phyloP scores from a whole-genome alignment of 2,888 invertebrate genomes.

The Drosophila yooni region DNA sequence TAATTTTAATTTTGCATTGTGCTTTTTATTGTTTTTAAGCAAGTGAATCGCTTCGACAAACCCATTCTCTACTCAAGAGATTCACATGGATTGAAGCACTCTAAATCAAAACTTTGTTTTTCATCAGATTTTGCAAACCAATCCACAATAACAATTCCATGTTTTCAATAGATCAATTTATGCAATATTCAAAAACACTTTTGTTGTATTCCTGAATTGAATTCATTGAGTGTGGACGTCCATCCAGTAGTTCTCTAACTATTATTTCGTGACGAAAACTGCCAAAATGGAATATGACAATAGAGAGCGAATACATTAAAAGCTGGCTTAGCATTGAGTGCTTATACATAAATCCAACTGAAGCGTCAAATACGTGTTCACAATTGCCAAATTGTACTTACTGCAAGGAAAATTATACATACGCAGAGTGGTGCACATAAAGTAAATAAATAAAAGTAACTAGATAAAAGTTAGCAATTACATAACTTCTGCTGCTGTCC shows the following conservation, averaged over 20 bases:
- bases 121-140: neutral
- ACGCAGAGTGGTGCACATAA: conserved; percentile 19
- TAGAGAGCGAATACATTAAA: conserved; percentile 22
- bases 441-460: neutral
- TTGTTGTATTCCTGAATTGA: neutral
- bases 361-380: conserved; percentile 8
- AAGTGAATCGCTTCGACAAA: neutral
- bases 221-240: neutral
- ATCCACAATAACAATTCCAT: neutral
- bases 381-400: conserved; percentile 1
- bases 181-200: conserved; percentile 10
- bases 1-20: neutral
- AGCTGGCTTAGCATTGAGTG: neutral
- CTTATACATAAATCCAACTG: conserved; percentile 33
- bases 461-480: neutral
- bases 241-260: conserved; percentile 9
- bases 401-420: conserved; percentile 30
- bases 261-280: conserved; percentile 38
- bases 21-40: neutral
- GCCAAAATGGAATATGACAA: conserved; percentile 28
- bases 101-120: neutral
- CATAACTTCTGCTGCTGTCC: neutral
- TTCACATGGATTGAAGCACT: neutral
- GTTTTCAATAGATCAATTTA: conserved; percentile 12
- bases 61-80: neutral